phyloP scores from a whole-genome alignment of 2,888 invertebrate genomes.

The Steromphala cineraria region DNA sequence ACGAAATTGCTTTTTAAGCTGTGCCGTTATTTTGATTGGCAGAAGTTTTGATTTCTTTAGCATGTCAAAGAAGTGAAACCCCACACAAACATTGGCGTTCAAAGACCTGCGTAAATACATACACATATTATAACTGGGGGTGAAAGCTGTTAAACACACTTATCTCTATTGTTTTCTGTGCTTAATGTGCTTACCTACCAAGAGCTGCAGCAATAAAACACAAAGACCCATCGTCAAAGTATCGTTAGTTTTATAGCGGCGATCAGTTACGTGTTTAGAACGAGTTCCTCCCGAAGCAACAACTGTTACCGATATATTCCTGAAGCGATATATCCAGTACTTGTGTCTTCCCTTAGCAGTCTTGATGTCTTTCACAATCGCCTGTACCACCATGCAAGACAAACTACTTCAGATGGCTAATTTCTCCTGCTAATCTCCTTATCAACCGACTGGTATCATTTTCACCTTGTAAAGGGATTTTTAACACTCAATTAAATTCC shows the following conservation, averaged over 20 bases:
- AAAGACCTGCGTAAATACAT: too few species aligned
- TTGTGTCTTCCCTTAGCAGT: neutral
- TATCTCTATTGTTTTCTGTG: neutral
- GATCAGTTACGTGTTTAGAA: neutral
- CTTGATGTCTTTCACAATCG: neutral
- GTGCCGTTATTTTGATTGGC: too few species aligned
- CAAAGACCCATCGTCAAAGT: neutral
- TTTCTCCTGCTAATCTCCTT: neutral
- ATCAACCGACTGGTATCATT: neutral
- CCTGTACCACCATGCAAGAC: neutral
- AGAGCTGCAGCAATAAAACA: neutral
- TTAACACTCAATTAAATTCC: slow-evolving; percentile 21
- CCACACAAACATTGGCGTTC: too few species aligned
- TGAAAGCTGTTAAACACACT: neutral
- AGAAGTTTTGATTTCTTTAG: too few species aligned
- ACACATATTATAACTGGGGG: too few species aligned
- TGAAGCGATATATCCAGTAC: neutral
- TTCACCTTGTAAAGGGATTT: slow-evolving; percentile 14
- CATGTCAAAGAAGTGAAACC: too few species aligned
- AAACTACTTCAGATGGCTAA: neutral
- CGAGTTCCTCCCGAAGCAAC: neutral
- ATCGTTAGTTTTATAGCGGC: neutral
- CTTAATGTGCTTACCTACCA: neutral
- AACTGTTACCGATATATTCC: neutral
- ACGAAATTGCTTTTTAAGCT: too few species aligned